These are phyloP conservation scores for Sphyrna mokarran DNA, from an alignment of 2,113 vertebrate genomes.

Conservation along the genomic window DNA sequence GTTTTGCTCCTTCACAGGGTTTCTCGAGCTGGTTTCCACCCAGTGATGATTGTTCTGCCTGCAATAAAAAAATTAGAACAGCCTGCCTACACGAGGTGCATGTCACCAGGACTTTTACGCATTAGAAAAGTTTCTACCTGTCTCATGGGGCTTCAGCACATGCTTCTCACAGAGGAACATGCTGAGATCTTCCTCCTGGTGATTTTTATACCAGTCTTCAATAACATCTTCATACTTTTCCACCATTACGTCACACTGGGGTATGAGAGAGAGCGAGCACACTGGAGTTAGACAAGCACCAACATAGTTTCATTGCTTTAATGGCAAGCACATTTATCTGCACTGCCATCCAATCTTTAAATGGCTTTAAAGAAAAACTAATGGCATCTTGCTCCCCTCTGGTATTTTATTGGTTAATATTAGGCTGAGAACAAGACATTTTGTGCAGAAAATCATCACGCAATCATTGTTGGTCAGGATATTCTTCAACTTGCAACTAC, in stretches of 20 bases:
- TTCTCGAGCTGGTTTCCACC: not conserved
- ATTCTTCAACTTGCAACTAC: not conserved
- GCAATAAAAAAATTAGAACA: not conserved
- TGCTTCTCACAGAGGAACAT: constrained; percentile 83
- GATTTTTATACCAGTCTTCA: constrained; percentile 91
- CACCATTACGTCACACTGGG: constrained; percentile 83
- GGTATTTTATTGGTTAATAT: not conserved
- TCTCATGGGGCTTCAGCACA: constrained; percentile 81
- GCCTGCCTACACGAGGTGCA: not conserved
- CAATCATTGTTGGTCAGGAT: not conserved
- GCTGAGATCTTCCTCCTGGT: constrained; percentile 83
- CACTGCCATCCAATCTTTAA: not conserved
- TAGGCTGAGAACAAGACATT: not conserved
- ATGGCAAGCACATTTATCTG: not conserved
- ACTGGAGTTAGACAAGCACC: not conserved
- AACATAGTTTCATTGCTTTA: not conserved
- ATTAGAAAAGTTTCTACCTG: constrained; percentile 54
- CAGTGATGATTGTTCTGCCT: not conserved
- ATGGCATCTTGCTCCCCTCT: not conserved
- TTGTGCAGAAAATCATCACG: not conserved
- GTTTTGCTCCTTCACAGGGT: not conserved
- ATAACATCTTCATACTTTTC: constrained; percentile 91
- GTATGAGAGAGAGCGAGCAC: not conserved
- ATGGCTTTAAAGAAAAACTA: not conserved
- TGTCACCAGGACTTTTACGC: not conserved